phyloP scores from a whole-genome alignment of 2,797 vertebrate species.

The Pangasius mekongensis region DNA sequence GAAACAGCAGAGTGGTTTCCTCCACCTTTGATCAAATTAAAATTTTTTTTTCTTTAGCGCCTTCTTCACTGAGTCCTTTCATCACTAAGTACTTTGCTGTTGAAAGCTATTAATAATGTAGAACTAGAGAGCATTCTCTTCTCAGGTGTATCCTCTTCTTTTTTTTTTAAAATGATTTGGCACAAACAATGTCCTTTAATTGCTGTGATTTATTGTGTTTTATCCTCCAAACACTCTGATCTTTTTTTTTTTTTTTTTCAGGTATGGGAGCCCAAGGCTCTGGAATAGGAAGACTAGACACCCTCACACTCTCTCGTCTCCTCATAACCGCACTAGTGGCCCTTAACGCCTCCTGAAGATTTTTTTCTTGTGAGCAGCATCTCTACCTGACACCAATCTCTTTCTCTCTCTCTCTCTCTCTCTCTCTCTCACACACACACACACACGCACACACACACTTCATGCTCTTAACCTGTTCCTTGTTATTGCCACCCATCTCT shows the following conservation, averaged over 20 bases:
- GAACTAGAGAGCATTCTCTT: conserved; percentile 50
- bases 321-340: conserved; percentile 70
- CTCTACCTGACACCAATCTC: conserved; percentile 36
- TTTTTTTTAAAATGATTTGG: conserved; percentile 63
- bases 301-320: conserved; percentile 66
- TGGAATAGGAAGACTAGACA: conserved; percentile 63
- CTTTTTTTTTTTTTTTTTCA: conserved; percentile 69
- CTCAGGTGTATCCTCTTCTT: conserved; percentile 49
- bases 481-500: conserved; percentile 22
- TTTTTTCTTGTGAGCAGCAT: conserved; percentile 60
- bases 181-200: conserved; percentile 47
- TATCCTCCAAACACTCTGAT: neutral
- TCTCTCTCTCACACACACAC: conserved; percentile 30
- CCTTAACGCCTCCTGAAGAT: conserved; percentile 71
- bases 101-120: conserved; percentile 69
- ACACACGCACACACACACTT: conserved; percentile 9
- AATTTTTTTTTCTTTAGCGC: conserved; percentile 42
- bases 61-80: conserved; percentile 64
- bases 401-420: conserved; percentile 39
- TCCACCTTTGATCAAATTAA: conserved; percentile 55
- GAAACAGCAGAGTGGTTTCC: conserved; percentile 63
- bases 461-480: conserved; percentile 26
- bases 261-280: conserved; percentile 90
- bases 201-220: conserved; percentile 18
- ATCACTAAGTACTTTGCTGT: conserved; percentile 65